These are phyloP conservation scores for Andrena minutula DNA, from an alignment of 2,888 invertebrate genomes.

Conservation along the genomic window DNA sequence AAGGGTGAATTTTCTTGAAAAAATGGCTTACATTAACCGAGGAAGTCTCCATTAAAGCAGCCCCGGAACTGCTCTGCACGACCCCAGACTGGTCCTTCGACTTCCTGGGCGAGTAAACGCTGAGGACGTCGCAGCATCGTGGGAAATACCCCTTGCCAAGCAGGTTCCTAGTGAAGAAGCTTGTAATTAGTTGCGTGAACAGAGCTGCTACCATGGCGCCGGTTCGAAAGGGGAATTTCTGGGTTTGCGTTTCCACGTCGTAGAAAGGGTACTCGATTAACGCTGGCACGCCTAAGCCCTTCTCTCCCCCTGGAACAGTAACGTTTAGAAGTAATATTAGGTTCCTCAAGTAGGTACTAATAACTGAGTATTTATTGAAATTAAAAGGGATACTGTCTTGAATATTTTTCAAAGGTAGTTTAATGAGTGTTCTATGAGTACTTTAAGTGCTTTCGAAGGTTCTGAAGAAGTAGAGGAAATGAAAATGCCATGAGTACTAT, in stretches of 20 bases:
- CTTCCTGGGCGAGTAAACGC: slow-evolving; percentile 81
- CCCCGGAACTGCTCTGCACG: slow-evolving; percentile 82
- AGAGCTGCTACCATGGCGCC: slow-evolving; percentile 88
- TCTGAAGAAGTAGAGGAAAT: too few species aligned
- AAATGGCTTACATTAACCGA: slow-evolving; percentile 77
- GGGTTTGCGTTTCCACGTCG: slow-evolving; percentile 84
- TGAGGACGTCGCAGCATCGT: slow-evolving; percentile 81
- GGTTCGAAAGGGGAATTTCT: slow-evolving; percentile 90
- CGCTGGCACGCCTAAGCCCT: slow-evolving; percentile 86
- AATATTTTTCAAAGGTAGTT: too few species aligned
- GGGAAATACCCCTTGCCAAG: slow-evolving; percentile 82
- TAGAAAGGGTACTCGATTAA: slow-evolving; percentile 87
- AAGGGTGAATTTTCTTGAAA: neutral
- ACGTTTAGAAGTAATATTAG: slow-evolving; percentile 19
- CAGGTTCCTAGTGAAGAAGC: slow-evolving; percentile 83
- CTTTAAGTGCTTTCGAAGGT: too few species aligned
- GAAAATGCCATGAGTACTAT: too few species aligned
- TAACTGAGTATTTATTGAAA: too few species aligned
- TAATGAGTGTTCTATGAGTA: too few species aligned
- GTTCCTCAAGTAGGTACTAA: too few species aligned
- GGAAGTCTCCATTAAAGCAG: slow-evolving; percentile 81
- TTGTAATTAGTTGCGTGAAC: slow-evolving; percentile 85
- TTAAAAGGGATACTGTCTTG: too few species aligned
- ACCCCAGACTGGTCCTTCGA: slow-evolving; percentile 81
- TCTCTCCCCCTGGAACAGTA: slow-evolving; percentile 86